Evolutionary conservation across 2,113 vertebrate genomes (phyloP), one percentile per base, ranked within the genome.

Genomic region (Urocynchramus pylzowi): DNA sequence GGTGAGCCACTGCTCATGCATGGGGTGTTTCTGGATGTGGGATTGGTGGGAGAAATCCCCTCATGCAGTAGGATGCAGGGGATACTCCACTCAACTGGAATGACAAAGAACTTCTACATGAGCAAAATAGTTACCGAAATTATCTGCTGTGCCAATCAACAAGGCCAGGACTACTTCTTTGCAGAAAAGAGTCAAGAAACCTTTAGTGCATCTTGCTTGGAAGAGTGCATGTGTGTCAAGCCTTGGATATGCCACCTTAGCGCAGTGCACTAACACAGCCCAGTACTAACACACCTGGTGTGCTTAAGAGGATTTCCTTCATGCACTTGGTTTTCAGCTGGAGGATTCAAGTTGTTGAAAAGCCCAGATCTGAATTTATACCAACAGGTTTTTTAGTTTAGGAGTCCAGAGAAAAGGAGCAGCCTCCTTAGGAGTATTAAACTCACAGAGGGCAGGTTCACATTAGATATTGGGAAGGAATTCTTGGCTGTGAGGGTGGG

Each of bases 401-500:
- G 35, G 52, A 63, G 31, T 39, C 52, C 35, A 71, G 65, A 56
- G 37, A 24, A 89, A 85, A 84, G 37, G 21, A 75, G 14, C 52
- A 31, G 33, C 47, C 61, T 67, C 13, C 21, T 61, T 11, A 28
- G 17, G 42, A 30, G 10, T 76, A 16, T 23, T 33, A 37, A 33
- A 63, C 7, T 42, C 31, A 13, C 56, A 37, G 70, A 63, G 31
- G 28, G 12, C 30, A 33, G 63, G 10, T 24, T 35, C 31, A 23
- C 16, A 18, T 69, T 8, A 9, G 54, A 23, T 20, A 20, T 1
- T 42, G 14, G 54, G 47, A 9, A 54, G 63, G 2, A 54, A 27
- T 69, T 90, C 0, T 0, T 61, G 35, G 0, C 9, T 27, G 7
- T 0, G 41, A 84, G 41, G 53, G 3, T 31, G 39, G 9, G 0